Evolutionary conservation across 2,113 vertebrate species (phyloP).

Genomic region (Gymnogyps californianus): DNA sequence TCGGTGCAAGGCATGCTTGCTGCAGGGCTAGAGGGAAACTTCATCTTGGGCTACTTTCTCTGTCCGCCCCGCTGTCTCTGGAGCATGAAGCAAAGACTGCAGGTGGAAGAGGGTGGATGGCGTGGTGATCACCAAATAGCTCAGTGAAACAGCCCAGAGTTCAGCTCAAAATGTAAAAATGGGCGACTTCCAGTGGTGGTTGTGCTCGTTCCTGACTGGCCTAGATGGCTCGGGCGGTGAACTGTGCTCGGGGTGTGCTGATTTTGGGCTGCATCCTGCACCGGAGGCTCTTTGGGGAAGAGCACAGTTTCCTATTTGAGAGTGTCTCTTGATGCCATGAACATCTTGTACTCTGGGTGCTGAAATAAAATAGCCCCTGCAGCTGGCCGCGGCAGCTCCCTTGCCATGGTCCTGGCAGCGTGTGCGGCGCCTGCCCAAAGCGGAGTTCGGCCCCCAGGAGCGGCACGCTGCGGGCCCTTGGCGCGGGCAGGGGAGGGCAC

Average conservation of each 20-base stretch:
- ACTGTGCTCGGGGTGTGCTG: accelerated
- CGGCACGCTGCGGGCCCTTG: accelerated
- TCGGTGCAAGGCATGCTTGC: accelerated
- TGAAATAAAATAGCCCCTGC: neutral
- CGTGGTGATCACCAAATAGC: neutral
- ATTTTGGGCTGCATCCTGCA: neutral
- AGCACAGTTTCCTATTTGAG: neutral
- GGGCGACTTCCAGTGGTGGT: accelerated
- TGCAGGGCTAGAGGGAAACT: neutral
- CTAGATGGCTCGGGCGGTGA: accelerated
- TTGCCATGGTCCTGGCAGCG: neutral
- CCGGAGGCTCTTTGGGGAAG: neutral
- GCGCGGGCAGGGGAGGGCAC: accelerated
- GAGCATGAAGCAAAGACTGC: neutral
- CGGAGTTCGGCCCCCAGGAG: accelerated
- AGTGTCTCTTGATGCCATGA: neutral
- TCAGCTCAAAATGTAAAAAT: neutral
- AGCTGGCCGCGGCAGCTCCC: accelerated
- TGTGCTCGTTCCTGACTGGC: neutral
- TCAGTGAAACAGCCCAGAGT: neutral
- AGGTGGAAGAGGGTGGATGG: neutral
- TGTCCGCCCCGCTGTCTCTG: accelerated
- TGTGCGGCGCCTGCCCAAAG: accelerated
- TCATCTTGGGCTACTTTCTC: neutral
- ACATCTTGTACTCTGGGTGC: neutral